A percentile compares a stretch with the other conserved stretches of the same genome.
Evolutionary conservation across 2,113 vertebrate species (phyloP).

Genomic region (Capricornis sumatraensis): DNA sequence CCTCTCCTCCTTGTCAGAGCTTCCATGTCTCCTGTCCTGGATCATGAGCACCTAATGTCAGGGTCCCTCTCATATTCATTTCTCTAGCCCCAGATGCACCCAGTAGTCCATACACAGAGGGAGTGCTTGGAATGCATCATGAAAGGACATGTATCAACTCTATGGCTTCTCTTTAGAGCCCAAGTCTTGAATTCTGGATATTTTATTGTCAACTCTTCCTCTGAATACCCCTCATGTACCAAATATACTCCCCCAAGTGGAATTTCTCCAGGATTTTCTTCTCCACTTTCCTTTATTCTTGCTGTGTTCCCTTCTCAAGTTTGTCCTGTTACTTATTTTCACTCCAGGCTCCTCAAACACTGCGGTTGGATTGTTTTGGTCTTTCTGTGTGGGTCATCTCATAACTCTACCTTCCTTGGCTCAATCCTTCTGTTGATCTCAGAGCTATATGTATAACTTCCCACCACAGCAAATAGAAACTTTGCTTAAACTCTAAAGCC

Average conservation of each 20-base stretch:
- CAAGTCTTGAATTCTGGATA: background rate
- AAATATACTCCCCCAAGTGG: background rate
- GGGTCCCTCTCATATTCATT: background rate
- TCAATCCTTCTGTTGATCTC: background rate
- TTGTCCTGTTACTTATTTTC: background rate
- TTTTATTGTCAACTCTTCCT: background rate
- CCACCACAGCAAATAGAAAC: background rate
- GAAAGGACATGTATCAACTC: background rate
- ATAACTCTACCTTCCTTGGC: background rate
- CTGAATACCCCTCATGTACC: too few species aligned
- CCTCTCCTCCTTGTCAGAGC: background rate
- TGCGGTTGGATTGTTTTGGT: background rate
- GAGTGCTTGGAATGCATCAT: background rate
- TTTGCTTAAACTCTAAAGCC: background rate
- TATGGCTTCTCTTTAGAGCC: background rate
- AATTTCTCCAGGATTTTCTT: background rate
- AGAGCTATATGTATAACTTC: background rate
- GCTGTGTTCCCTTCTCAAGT: background rate
- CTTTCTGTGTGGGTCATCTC: background rate
- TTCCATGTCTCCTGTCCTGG: background rate
- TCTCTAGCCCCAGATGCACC: background rate
- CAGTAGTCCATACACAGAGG: background rate
- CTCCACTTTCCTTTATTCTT: background rate
- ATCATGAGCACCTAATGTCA: background rate
- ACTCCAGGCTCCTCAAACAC: background rate